These are phyloP conservation scores for Cephus nigrinus DNA, from an alignment of 2,888 invertebrate genomes.

Conservation along the genomic window DNA sequence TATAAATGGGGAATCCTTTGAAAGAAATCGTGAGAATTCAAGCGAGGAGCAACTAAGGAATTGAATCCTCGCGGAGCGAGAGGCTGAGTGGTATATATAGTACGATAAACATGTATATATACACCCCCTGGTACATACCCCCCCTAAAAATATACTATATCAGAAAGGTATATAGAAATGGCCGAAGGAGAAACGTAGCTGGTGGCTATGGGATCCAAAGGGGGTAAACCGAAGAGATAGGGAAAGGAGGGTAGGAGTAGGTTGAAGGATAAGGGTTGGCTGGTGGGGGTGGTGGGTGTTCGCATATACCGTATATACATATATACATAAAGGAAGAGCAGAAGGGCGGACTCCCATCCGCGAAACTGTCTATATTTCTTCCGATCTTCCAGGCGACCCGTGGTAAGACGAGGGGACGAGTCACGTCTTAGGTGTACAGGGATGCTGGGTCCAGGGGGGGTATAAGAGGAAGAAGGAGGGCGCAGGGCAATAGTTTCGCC, in stretches of 20 bases:
- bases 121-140: too few relatives aligned
- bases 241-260: too few relatives aligned
- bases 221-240: conserved; percentile 1
- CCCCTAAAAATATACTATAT: too few relatives aligned
- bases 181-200: neutral
- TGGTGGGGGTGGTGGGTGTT: too few relatives aligned
- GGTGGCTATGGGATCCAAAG: conserved; percentile 1
- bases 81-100: conserved; percentile 4
- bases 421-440: neutral
- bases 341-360: conserved; percentile 22
- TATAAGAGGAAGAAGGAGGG: conserved; percentile 3
- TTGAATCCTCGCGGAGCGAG: conserved; percentile 47
- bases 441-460: neutral
- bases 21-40: conserved; percentile 53
- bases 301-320: too few relatives aligned
- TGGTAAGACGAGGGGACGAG: neutral
- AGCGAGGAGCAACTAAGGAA: conserved; percentile 44
- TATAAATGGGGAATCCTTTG: conserved; percentile 12
- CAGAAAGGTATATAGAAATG: neutral
- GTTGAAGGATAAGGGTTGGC: too few relatives aligned
- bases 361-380: conserved; percentile 22
- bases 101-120: too few relatives aligned
- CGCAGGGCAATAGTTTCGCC: conserved; percentile 50
- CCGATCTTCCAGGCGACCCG: conserved; percentile 3
- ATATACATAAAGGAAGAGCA: conserved; percentile 23